Evolutionary conservation across 2,888 invertebrate genomes (phyloP).

Genomic region (Incurvaria masculella): DNA sequence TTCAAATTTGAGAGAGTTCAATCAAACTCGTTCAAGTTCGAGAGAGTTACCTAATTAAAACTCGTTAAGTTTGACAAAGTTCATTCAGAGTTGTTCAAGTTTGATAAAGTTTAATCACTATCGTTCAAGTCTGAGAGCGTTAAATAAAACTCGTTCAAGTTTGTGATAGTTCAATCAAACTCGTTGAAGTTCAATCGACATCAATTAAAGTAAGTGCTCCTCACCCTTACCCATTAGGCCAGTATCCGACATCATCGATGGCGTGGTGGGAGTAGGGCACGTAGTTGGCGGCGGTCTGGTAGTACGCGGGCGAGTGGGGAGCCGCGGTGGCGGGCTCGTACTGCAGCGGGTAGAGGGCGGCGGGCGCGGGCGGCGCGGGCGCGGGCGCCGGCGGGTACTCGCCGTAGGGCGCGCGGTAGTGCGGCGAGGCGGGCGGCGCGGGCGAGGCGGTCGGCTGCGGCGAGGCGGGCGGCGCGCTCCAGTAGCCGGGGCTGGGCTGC

Average conservation of each 20-base stretch:
- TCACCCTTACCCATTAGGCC: constrained; percentile 40
- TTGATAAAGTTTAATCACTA: not conserved
- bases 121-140: not conserved
- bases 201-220: not conserved
- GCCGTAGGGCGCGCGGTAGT: constrained; percentile 45
- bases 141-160: not conserved
- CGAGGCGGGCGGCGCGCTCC: constrained; percentile 36
- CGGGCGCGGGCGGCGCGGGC: constrained; percentile 31
- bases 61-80: no score
- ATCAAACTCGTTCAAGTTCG: no score
- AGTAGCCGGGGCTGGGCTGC: constrained; percentile 23
- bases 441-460: constrained; percentile 43
- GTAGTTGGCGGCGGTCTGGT: constrained; percentile 48
- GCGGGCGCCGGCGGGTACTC: constrained; percentile 39
- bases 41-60: no score
- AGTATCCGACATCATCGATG: constrained; percentile 49
- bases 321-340: constrained; percentile 43
- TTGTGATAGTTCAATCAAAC: not conserved
- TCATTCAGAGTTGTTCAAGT: no score
- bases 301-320: constrained; percentile 41
- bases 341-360: constrained; percentile 43
- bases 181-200: not conserved
- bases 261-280: constrained; percentile 49
- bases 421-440: constrained; percentile 43
- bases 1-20: no score